Base-by-base conservation (phyloP, 1,140 invertebrate genomes). In the Polypedilum pembai region DNA sequence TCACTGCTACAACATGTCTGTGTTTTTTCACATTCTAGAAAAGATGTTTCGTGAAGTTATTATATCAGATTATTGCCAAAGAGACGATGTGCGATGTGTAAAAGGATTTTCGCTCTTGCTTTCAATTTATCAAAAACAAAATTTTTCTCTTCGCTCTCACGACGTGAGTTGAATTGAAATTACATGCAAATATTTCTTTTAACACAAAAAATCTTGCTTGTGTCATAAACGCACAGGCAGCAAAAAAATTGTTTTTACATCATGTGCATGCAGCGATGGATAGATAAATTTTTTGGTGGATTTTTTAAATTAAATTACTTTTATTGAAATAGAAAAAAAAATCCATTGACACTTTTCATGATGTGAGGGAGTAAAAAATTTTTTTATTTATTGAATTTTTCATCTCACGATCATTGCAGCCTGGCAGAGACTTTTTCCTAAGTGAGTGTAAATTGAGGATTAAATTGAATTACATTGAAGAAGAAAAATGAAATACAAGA, bases 41-140 rank as follows among this genome's bases (percentile, higher is more conserved):
- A 56, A 56, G 12, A 56, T 56, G 45, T 56, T 56, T 56, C 45
- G 45, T 56, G 45, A 56, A 56, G 45, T 56, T 56, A 56, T 56
- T 56, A 56, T 56, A 56, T 12, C 4, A 56, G 45, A 56, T 56
- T 56, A 56, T 56, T 56, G 45, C 45, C 45, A 56, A 56, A 10
- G 10, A 56, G n/a, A n/a, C n/a, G n/a, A n/a, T n/a, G n/a, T n/a
- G n/a, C 15, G 45, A 56, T 56, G 45, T 56, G 45, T 12, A 56
- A 56, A 56, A 56, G 45, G 45, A 56, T 56, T 56, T 12, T 12
- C 45, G 12, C 45, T 12, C 45, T 56, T 56, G 45, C 45, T 56
- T 56, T 56, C 45, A 56, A 56, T 56, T 56, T 56, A 56, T 56
- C 45, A 56, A 56, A 56, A n/a, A 56, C 12, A 56, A 56, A n/a